phyloP scores from a whole-genome alignment of 2,113 vertebrate species.

The Marmota flaviventris region DNA sequence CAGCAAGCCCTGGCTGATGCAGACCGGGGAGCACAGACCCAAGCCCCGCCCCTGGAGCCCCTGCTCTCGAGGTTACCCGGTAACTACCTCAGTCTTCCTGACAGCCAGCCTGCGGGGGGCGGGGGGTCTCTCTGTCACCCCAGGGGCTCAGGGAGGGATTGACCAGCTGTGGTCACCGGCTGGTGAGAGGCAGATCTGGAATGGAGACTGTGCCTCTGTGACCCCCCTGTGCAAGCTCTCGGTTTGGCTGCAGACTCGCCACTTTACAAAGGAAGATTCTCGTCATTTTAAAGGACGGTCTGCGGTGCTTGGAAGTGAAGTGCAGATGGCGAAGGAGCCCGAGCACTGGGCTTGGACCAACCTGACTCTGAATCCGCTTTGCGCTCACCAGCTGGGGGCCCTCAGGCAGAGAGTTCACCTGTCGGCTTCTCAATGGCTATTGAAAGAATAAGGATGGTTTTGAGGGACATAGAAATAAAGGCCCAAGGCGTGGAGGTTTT shows the following conservation, averaged over 20 bases:
- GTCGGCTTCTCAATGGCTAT: neutral
- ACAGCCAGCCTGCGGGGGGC: neutral
- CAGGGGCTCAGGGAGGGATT: neutral
- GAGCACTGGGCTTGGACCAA: neutral
- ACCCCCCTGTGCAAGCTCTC: neutral
- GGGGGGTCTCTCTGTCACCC: no score
- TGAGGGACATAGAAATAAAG: neutral
- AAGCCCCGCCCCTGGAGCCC: rapidly evolving
- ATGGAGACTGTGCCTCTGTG: neutral
- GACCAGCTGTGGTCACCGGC: neutral
- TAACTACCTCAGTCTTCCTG: neutral
- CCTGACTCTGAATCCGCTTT: neutral
- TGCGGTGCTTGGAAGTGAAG: neutral
- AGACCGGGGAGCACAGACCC: neutral
- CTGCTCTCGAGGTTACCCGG: rapidly evolving
- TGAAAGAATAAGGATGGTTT: neutral
- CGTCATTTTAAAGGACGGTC: neutral
- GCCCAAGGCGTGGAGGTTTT: neutral
- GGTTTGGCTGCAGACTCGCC: neutral
- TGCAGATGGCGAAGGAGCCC: neutral
- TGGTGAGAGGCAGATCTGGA: neutral
- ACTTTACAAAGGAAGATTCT: neutral
- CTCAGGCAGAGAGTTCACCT: neutral
- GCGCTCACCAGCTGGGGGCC: neutral
- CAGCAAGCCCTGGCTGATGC: neutral